Evolutionary conservation across 2,113 vertebrate genomes (phyloP).

Genomic region (Gambusia affinis): DNA sequence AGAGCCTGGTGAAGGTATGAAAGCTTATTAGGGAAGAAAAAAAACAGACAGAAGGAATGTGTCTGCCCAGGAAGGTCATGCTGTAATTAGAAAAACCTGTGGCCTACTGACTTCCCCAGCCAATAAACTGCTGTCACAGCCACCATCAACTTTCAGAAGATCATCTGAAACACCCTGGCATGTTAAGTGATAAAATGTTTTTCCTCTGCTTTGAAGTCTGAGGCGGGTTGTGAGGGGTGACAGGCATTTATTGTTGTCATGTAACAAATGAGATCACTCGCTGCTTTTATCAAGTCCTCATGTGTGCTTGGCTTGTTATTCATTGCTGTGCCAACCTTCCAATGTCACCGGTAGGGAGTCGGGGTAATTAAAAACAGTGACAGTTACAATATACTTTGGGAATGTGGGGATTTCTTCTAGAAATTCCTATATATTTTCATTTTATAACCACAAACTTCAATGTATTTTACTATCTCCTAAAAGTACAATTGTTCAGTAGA

Average conservation of each 20-base stretch:
- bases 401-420: too few relatives aligned
- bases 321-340: slow-evolving; percentile 43
- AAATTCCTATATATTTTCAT: too few relatives aligned
- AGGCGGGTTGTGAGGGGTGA: slow-evolving; percentile 3
- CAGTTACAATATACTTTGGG: slow-evolving; percentile 16
- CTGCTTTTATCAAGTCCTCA: slow-evolving; percentile 38
- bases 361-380: slow-evolving; percentile 36
- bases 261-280: slow-evolving; percentile 54
- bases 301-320: slow-evolving; percentile 56
- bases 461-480: too few relatives aligned
- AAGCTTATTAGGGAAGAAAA: slow-evolving; percentile 21
- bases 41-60: slow-evolving; percentile 66
- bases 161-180: slow-evolving; percentile 45
- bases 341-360: slow-evolving; percentile 51
- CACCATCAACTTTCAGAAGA: slow-evolving; percentile 60
- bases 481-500: too few relatives aligned
- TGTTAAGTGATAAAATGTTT: slow-evolving; percentile 63
- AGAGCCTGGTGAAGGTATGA: slow-evolving; percentile 27
- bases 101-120: slow-evolving; percentile 60
- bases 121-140: slow-evolving; percentile 55
- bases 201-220: slow-evolving; percentile 60
- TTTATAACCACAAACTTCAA: too few relatives aligned
- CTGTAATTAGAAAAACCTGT: slow-evolving; percentile 73
- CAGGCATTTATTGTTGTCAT: neutral
- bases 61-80: slow-evolving; percentile 54